Conservation (phyloP, 2,888 invertebrate genomes). For the Pseudococcus longispinus region DNA sequence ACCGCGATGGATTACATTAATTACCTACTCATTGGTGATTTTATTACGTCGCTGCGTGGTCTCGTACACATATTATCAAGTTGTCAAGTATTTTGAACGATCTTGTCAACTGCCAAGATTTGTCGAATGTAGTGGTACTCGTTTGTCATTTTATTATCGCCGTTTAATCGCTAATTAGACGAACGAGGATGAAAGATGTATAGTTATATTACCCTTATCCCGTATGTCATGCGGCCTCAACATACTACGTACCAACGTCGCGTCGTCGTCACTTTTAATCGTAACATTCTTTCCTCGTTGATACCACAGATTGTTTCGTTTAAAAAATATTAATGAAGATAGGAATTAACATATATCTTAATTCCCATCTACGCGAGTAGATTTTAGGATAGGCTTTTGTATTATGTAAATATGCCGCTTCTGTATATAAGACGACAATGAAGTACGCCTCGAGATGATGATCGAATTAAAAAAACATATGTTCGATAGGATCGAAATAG, state of each 20-base stretch:
- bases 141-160: slow-evolving; percentile 29
- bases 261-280: not conserved
- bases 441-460: not conserved
- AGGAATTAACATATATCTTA: not conserved
- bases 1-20: not conserved
- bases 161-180: slow-evolving; percentile 5
- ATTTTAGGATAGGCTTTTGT: not conserved
- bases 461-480: not conserved
- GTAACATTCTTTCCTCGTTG: not conserved
- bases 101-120: slow-evolving; percentile 9
- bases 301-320: not conserved
- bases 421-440: not conserved
- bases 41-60: not conserved
- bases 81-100: not conserved
- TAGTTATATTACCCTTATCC: slow-evolving; percentile 32
- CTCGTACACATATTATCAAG: not conserved
- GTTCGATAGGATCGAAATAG: not conserved
- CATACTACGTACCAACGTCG: not conserved
- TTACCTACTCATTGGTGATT: not conserved
- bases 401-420: not conserved
- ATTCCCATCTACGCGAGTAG: not conserved
- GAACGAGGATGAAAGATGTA: not conserved
- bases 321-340: slow-evolving; percentile 8
- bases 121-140: slow-evolving; percentile 9
- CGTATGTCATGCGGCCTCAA: not conserved